Evolutionary conservation across 2,797 vertebrate species (phyloP).

Genomic region (Menidia menidia): DNA sequence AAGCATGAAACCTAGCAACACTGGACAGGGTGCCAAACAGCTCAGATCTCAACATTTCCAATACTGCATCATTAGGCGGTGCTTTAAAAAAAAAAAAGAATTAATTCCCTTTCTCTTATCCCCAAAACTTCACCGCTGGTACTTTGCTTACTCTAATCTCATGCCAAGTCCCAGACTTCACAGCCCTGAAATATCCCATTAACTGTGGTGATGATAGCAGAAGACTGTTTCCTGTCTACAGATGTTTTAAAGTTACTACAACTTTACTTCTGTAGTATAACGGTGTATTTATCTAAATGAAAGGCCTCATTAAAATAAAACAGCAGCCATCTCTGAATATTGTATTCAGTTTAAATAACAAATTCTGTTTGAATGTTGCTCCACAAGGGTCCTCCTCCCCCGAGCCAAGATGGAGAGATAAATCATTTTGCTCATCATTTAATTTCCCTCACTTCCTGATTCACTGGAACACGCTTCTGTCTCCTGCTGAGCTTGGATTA

Average conservation of each 20-base stretch:
- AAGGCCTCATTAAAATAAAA: slow-evolving; percentile 37
- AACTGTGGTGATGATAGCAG: neutral
- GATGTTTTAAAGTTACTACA: slow-evolving; percentile 11
- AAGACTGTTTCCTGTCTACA: neutral
- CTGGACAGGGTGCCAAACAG: neutral
- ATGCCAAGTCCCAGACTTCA: neutral
- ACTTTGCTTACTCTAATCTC: neutral
- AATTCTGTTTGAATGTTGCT: slow-evolving; percentile 12
- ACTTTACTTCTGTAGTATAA: slow-evolving; percentile 35
- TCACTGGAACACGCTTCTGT: slow-evolving; percentile 47
- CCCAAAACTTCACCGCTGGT: neutral
- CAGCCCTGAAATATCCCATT: neutral
- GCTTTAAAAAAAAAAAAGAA: neutral
- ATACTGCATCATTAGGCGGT: neutral
- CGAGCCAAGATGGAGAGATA: slow-evolving; percentile 48
- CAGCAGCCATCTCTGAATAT: slow-evolving; percentile 8
- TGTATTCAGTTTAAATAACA: slow-evolving; percentile 35
- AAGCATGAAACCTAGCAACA: neutral
- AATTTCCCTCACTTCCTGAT: slow-evolving; percentile 53
- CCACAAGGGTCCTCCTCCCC: slow-evolving; percentile 13
- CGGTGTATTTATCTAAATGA: slow-evolving; percentile 22
- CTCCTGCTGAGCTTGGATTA: slow-evolving; percentile 64
- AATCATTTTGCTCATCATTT: slow-evolving; percentile 59
- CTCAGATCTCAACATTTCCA: neutral
- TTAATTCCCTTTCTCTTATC: neutral